phyloP scores from a whole-genome alignment of 2,797 vertebrate species.

The Semaprochilodus insignis region DNA sequence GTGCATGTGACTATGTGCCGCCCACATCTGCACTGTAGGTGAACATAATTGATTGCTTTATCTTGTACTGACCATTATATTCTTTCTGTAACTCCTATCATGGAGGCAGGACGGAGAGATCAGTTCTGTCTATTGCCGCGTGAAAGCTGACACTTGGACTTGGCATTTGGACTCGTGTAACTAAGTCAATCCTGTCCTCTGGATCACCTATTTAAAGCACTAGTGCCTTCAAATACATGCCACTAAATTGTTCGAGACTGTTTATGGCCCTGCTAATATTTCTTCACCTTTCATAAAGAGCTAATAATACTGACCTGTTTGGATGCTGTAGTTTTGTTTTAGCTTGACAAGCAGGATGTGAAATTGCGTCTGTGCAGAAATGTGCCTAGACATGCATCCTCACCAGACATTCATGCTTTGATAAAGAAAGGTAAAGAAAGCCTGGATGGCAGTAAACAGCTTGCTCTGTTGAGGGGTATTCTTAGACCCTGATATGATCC shows the following conservation, averaged over 20 bases:
- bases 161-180: constrained; percentile 35
- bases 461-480: constrained; percentile 43
- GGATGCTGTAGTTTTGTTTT: not conserved
- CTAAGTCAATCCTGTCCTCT: constrained; percentile 25
- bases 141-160: constrained; percentile 54
- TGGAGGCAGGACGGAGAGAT: not conserved
- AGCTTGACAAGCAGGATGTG: not conserved
- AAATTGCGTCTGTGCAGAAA: too few relatives aligned
- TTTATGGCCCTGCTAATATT: constrained; percentile 1
- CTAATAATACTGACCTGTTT: not conserved
- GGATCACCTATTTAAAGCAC: constrained; percentile 44
- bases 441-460: constrained; percentile 1
- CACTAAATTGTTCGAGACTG: constrained; percentile 13
- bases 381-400: not conserved
- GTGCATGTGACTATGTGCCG: too few relatives aligned
- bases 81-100: not conserved
- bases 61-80: too few relatives aligned
- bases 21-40: too few relatives aligned
- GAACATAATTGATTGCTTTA: too few relatives aligned
- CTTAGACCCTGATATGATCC: constrained; percentile 52
- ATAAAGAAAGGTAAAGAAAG: not conserved
- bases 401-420: not conserved
- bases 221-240: not conserved
- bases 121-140: constrained; percentile 14
- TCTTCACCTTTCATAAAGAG: not conserved